A percentile compares a stretch with the other conserved stretches of the same genome.
Conservation (phyloP, 1,140 invertebrate species). For the Orchesella cincta region DNA sequence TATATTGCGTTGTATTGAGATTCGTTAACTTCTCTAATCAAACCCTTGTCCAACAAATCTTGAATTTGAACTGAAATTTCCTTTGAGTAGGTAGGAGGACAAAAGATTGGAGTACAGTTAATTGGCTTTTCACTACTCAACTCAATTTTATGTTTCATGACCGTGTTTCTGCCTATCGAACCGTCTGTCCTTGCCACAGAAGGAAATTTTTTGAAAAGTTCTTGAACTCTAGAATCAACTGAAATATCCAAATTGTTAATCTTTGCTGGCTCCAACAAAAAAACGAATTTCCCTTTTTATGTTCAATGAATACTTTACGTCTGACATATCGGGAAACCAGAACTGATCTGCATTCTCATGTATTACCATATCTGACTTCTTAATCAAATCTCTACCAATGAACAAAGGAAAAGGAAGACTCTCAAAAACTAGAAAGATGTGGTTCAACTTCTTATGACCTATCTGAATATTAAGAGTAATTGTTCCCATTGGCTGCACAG, state of each 20-base stretch:
- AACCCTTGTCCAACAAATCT: neutral
- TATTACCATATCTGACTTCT: neutral
- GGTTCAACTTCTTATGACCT: neutral
- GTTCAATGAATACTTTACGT: neutral
- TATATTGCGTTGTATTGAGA: conserved; percentile 13
- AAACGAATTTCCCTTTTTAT: neutral
- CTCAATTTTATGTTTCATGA: conserved; percentile 2
- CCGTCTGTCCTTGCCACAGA: neutral
- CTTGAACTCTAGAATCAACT: neutral
- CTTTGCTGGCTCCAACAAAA: neutral
- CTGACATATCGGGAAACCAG: neutral
- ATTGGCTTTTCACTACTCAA: neutral
- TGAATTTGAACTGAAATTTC: conserved; percentile 34
- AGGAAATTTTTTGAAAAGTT: conserved; percentile 10
- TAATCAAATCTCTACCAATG: conserved; percentile 12
- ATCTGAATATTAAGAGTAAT: neutral
- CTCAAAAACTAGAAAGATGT: neutral
- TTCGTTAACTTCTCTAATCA: conserved; percentile 10
- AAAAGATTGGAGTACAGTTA: neutral
- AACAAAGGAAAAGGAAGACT: neutral
- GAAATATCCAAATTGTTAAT: too few species aligned
- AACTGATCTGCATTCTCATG: neutral
- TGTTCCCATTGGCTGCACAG: neutral
- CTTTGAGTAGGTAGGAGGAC: neutral
- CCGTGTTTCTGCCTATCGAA: neutral